Percentiles rank a stretch among this genome's conserved stretches.
These are phyloP conservation scores for Vannuccia rotundouncinata DNA, from an alignment of 2,888 invertebrate species.

Conservation along the genomic window DNA sequence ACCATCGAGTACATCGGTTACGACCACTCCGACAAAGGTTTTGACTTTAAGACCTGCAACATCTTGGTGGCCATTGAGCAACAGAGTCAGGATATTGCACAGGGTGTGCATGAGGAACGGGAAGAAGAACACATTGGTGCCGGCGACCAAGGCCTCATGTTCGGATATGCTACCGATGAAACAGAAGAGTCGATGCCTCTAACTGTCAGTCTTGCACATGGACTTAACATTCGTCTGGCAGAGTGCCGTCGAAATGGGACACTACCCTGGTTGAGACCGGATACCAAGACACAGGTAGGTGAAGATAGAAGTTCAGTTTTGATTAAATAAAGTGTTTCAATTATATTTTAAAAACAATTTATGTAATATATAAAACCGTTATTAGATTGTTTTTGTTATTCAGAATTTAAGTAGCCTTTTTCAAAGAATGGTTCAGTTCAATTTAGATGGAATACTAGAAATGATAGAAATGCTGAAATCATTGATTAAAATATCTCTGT, in stretches of 20 bases:
- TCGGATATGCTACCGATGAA: conserved; percentile 58
- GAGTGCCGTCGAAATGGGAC: conserved; percentile 52
- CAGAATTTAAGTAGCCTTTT: too few relatives aligned
- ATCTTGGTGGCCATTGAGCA: conserved; percentile 86
- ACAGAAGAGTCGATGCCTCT: conserved; percentile 58
- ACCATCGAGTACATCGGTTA: conserved; percentile 97
- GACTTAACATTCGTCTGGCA: conserved; percentile 54
- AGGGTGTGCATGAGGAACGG: conserved; percentile 71
- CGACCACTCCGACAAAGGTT: conserved; percentile 84
- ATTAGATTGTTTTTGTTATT: too few relatives aligned
- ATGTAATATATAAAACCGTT: too few relatives aligned
- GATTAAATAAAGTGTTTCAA: too few relatives aligned
- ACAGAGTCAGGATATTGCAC: conserved; percentile 56
- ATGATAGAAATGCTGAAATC: too few relatives aligned
- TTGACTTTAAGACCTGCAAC: conserved; percentile 99
- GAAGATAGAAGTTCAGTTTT: too few relatives aligned
- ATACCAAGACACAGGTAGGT: conserved; percentile 55
- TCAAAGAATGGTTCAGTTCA: too few relatives aligned
- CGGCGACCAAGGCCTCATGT: conserved; percentile 57
- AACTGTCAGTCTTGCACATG: conserved; percentile 55
- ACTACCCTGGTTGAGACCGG: conserved; percentile 55
- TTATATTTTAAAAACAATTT: neutral
- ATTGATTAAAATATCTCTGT: too few relatives aligned
- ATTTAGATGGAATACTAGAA: too few relatives aligned
- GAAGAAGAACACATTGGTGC: conserved; percentile 55